Evolutionary conservation across 2,113 vertebrate genomes (phyloP).

Genomic region (Lathamus discolor): DNA sequence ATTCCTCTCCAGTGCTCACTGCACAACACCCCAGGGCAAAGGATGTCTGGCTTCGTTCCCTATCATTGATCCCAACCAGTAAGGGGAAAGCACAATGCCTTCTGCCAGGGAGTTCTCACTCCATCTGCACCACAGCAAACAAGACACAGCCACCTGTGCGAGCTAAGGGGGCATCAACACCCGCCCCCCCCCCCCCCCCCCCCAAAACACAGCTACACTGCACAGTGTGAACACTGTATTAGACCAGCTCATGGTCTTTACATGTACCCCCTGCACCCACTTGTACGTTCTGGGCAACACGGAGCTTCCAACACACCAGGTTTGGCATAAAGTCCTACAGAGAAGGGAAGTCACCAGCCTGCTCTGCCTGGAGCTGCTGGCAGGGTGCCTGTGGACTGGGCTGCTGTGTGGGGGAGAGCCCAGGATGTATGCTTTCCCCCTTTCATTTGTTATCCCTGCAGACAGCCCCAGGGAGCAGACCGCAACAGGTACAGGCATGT

Average conservation of each 20-base stretch:
- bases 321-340: background rate
- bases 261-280: background rate
- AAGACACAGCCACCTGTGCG: background rate
- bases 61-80: background rate
- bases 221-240: accelerated
- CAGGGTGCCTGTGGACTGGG: background rate
- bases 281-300: background rate
- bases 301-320: accelerated
- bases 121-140: background rate
- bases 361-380: background rate
- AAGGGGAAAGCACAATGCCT: background rate
- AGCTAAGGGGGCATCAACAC: background rate
- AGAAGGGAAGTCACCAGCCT: background rate
- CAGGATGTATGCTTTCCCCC: background rate
- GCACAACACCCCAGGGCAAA: background rate
- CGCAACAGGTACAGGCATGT: accelerated
- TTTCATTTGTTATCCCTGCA: background rate
- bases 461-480: background rate
- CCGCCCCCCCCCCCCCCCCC: too few species aligned
- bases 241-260: background rate
- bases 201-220: background rate
- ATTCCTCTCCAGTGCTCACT: background rate
- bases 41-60: background rate
- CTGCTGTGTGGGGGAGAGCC: background rate
- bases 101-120: background rate